Evolutionary conservation across 2,113 vertebrate genomes (phyloP), one percentile per base, ranked within the genome.

Genomic region (Melanostigma gelatinosum): DNA sequence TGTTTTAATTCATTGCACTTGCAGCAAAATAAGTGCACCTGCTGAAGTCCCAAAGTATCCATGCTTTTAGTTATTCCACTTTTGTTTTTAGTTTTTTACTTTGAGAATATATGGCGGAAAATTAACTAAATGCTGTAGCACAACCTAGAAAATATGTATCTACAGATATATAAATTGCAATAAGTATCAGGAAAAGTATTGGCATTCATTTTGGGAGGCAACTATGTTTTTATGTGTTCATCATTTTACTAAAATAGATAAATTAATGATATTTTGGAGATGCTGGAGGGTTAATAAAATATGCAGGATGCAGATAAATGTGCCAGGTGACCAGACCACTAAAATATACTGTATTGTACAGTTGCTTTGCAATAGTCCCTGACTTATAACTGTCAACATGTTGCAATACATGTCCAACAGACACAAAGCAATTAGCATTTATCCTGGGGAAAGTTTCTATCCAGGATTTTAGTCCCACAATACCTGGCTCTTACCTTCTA

Each of bases 1-100:
- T 34, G 34, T 54, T 73, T 79, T 86, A 73, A 89, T 66, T 16
- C 71, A 78, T 84, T 86, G 34, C 64, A 27, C 68, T 62, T 52
- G 42, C 68, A 62, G 72, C 46, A 32, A 76, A 65, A 63, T 67
- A 73, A 61, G 66, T 65, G 62, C 82, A 74, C 68, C 87, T 80
- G 73, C 80, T 69, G 42, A 60, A 63, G 24, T 71, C 77, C 78
- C 36, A 75, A 11, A 72, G 67, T 76, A 8, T 46, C 34, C 1
- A 4, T 8, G 60, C 42, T 61, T 82, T 72, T 36, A 86, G 55
- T 24, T 61, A 22, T 62, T 77, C 20, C 8, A 27, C 10, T 29
- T 55, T n/a, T 54, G 6, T 22, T 4, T 22, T 22, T 52, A 22
- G 9, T 24, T 68, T 58, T 67, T 9, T 61, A 29, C 60, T 72